Percentiles rank a stretch among this genome's conserved stretches.
These are phyloP conservation scores for Neopipo cinnamomea DNA, from an alignment of 2,113 vertebrate species.

Conservation along the genomic window DNA sequence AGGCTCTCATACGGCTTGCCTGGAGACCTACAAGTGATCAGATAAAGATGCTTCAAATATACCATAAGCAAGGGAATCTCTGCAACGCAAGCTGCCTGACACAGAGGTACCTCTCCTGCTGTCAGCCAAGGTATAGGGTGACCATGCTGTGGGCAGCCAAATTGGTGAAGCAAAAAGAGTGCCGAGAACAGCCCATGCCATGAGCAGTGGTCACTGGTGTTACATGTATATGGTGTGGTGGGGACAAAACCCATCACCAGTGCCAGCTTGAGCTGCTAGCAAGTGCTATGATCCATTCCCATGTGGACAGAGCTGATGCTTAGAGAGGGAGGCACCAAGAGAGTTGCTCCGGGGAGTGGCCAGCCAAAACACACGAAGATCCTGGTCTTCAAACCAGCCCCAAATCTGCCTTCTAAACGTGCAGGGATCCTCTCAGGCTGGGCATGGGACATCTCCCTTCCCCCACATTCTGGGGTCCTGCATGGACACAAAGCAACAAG, in stretches of 20 bases:
- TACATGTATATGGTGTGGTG: fast-evolving
- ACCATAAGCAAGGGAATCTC: neutral
- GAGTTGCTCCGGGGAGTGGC: neutral
- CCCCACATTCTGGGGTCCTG: neutral
- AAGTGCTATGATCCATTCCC: neutral
- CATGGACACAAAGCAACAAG: neutral
- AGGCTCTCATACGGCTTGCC: neutral
- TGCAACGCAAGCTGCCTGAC: neutral
- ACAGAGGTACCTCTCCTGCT: neutral
- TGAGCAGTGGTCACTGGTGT: neutral
- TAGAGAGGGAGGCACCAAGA: neutral
- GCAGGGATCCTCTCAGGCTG: neutral
- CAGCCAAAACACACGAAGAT: neutral
- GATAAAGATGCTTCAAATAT: neutral
- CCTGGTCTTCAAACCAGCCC: neutral
- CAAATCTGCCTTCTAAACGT: neutral
- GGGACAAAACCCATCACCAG: neutral
- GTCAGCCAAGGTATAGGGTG: neutral
- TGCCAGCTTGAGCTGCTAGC: neutral
- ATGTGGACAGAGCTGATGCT: neutral
- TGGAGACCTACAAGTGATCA: neutral
- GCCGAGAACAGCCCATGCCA: neutral
- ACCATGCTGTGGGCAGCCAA: neutral
- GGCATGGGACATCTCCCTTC: neutral
- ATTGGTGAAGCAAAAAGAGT: neutral